Conservation (phyloP, 2,113 vertebrate species). For the Otis tarda region DNA sequence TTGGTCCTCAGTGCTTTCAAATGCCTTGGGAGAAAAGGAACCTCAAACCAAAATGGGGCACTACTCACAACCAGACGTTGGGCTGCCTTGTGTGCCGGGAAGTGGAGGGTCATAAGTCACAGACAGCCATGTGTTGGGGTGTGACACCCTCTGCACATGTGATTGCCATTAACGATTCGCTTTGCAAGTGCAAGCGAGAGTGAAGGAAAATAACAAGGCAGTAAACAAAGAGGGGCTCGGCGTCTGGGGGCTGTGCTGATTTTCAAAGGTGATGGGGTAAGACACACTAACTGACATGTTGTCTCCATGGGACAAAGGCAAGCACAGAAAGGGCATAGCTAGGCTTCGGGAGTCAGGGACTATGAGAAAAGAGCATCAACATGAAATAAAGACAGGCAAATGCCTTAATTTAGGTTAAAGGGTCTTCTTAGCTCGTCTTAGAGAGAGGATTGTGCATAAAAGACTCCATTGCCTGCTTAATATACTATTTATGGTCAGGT, state of each 20-base stretch:
- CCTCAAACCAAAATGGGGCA: neutral
- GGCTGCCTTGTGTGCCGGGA: conserved; percentile 3
- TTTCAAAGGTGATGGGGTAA: neutral
- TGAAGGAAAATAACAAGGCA: neutral
- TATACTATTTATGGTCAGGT: neutral
- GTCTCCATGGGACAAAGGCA: neutral
- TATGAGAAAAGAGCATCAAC: neutral
- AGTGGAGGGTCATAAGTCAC: conserved; percentile 21
- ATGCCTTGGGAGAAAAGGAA: neutral
- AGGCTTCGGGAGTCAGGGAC: neutral
- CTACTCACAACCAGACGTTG: conserved; percentile 34
- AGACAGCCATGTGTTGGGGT: neutral
- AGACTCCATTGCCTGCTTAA: neutral
- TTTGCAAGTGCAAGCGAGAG: neutral
- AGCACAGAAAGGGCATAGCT: neutral
- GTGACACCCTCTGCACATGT: neutral
- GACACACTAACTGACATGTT: fast-evolving
- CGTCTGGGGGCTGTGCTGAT: neutral
- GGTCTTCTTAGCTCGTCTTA: neutral
- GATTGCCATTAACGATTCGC: neutral
- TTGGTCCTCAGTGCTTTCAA: neutral
- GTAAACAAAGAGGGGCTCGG: neutral
- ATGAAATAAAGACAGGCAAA: neutral
- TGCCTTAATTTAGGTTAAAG: neutral
- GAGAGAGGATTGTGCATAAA: neutral